These are phyloP conservation scores for Urocolius indicus DNA, from an alignment of 2,113 vertebrate species.

Conservation along the genomic window DNA sequence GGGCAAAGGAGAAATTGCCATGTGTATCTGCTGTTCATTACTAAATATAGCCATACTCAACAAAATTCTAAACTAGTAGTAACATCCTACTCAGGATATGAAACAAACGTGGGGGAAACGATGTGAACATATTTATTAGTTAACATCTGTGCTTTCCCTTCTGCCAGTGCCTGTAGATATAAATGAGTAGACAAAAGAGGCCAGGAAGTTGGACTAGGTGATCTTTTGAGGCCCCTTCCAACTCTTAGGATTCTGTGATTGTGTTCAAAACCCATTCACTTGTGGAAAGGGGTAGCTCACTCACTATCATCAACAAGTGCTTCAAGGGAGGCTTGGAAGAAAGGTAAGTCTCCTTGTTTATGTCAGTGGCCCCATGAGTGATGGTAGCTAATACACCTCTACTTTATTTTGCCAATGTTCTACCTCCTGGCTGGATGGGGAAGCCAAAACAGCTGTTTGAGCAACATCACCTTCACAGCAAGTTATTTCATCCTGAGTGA, in stretches of 20 bases:
- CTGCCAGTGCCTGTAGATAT: not conserved
- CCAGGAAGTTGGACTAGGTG: too few relatives aligned
- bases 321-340: not conserved
- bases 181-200: not conserved
- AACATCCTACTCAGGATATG: not conserved
- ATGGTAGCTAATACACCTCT: not conserved
- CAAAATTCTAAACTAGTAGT: not conserved
- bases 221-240: too few relatives aligned
- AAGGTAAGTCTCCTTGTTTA: not conserved
- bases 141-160: not conserved
- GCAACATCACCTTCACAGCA: not conserved
- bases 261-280: not conserved
- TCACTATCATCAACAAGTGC: not conserved
- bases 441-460: not conserved
- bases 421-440: rapidly evolving
- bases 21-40: not conserved
- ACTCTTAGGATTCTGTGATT: too few relatives aligned
- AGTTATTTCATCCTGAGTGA: not conserved
- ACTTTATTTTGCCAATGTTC: not conserved
- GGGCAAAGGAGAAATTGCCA: not conserved
- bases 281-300: not conserved
- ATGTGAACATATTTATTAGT: too few relatives aligned
- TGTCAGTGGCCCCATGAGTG: not conserved
- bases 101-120: not conserved
- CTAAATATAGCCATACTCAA: not conserved